phyloP scores from a whole-genome alignment of 2,888 invertebrate species.

The Aphrophora alni region DNA sequence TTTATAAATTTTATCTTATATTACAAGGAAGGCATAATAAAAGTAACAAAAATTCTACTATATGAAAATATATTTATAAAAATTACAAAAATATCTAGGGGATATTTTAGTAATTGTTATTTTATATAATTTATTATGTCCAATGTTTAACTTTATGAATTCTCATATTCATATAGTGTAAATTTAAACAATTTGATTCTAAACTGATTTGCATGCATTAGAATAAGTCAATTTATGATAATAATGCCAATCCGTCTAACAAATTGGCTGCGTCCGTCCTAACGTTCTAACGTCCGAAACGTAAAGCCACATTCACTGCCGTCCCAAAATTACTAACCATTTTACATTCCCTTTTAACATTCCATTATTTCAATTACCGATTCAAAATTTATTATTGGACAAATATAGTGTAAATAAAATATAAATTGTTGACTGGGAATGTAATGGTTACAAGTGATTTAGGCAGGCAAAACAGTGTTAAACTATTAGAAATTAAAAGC shows the following conservation, averaged over 20 bases:
- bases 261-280: conserved; percentile 3
- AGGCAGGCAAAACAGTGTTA: background rate
- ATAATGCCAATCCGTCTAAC: background rate
- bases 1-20: too few species aligned
- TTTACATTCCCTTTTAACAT: background rate
- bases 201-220: background rate
- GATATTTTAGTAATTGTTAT: too few species aligned
- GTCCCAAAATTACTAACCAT: background rate
- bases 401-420: background rate
- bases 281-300: background rate
- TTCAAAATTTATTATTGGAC: too few species aligned
- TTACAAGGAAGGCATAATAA: too few species aligned
- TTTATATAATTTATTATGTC: background rate
- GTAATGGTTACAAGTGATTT: background rate
- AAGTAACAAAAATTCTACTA: too few species aligned
- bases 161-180: background rate
- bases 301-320: background rate
- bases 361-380: background rate
- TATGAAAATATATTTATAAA: too few species aligned
- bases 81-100: too few species aligned
- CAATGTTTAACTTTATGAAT: background rate
- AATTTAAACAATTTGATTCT: background rate
- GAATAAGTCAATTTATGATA: background rate
- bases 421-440: background rate
- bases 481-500: background rate